A percentile compares a stretch with the other conserved stretches of the same genome.
These are phyloP conservation scores for Fukomys damarensis DNA, from an alignment of 2,113 vertebrate species.

Conservation along the genomic window DNA sequence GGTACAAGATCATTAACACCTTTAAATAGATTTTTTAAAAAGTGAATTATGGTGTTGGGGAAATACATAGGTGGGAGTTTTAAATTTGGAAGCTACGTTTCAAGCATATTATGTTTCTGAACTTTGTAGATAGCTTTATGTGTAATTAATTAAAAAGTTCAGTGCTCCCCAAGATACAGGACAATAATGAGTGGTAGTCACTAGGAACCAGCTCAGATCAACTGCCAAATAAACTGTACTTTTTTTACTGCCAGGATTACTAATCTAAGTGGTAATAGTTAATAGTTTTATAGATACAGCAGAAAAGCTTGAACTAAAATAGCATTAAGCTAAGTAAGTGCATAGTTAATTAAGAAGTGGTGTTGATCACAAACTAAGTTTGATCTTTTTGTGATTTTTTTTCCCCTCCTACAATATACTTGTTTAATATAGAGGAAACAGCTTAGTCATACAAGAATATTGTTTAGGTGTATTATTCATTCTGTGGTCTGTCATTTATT, in stretches of 20 bases:
- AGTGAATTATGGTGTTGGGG: neutral
- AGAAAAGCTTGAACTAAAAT: slow-evolving; percentile 21
- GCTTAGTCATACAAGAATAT: neutral
- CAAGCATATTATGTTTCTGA: slow-evolving; percentile 12
- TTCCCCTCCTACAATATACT: neutral
- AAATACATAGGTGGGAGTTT: slow-evolving; percentile 43
- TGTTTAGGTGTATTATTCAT: neutral
- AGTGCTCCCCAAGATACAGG: neutral
- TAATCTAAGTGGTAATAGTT: slow-evolving; percentile 20
- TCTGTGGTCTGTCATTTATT: neutral
- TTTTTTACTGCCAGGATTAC: slow-evolving; percentile 51
- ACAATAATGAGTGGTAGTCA: neutral
- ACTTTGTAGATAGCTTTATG: neutral
- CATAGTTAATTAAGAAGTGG: neutral
- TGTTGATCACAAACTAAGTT: slow-evolving; percentile 46
- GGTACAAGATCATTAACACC: neutral
- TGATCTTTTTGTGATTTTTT: neutral
- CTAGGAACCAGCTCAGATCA: neutral
- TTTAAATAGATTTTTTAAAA: neutral
- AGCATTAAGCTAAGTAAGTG: neutral
- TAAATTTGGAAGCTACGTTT: slow-evolving; percentile 20
- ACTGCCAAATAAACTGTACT: slow-evolving; percentile 25
- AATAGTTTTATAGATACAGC: neutral
- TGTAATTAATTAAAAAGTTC: slow-evolving; percentile 18
- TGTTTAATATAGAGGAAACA: neutral